phyloP scores from a whole-genome alignment of 2,113 vertebrate genomes.

The Channa maculata region DNA sequence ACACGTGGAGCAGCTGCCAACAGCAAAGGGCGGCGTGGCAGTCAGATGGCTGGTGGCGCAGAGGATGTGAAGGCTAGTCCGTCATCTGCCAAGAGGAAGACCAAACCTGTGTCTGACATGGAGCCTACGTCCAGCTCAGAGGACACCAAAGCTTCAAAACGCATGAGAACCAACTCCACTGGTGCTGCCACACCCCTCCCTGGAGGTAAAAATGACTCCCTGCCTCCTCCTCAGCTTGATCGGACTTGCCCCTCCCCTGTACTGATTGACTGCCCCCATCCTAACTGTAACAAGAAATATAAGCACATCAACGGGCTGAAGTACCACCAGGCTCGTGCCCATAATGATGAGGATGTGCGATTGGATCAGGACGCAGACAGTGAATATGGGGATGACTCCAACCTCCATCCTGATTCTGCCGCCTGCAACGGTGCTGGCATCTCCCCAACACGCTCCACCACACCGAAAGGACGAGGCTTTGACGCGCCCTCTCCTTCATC shows the following conservation, averaged over 20 bases:
- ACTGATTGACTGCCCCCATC: slow-evolving; percentile 96
- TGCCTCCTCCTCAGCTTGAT: slow-evolving; percentile 81
- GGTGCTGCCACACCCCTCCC: slow-evolving; percentile 57
- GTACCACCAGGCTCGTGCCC: slow-evolving; percentile 96
- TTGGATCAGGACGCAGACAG: slow-evolving; percentile 93
- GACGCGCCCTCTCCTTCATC: slow-evolving; percentile 92
- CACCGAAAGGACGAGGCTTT: slow-evolving; percentile 91
- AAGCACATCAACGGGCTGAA: slow-evolving; percentile 98
- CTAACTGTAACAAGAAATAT: slow-evolving; percentile 98
- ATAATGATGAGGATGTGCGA: slow-evolving; percentile 92
- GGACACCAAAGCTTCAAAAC: slow-evolving; percentile 94
- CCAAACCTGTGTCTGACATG: slow-evolving; percentile 92
- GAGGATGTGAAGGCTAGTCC: slow-evolving; percentile 96
- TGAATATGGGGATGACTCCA: slow-evolving; percentile 90
- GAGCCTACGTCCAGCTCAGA: slow-evolving; percentile 97
- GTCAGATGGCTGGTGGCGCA: slow-evolving; percentile 86
- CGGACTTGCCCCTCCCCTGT: slow-evolving; percentile 92
- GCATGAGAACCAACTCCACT: slow-evolving; percentile 91
- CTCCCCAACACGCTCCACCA: slow-evolving; percentile 92
- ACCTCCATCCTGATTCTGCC: slow-evolving; percentile 85
- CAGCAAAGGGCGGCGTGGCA: slow-evolving; percentile 92
- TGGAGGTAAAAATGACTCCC: slow-evolving; percentile 84
- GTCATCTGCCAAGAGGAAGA: slow-evolving; percentile 92
- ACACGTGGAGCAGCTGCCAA: slow-evolving; percentile 90
- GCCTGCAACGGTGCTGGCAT: slow-evolving; percentile 89